These are phyloP conservation scores for Vipera latastei DNA, from an alignment of 2,797 vertebrate genomes.

Conservation along the genomic window DNA sequence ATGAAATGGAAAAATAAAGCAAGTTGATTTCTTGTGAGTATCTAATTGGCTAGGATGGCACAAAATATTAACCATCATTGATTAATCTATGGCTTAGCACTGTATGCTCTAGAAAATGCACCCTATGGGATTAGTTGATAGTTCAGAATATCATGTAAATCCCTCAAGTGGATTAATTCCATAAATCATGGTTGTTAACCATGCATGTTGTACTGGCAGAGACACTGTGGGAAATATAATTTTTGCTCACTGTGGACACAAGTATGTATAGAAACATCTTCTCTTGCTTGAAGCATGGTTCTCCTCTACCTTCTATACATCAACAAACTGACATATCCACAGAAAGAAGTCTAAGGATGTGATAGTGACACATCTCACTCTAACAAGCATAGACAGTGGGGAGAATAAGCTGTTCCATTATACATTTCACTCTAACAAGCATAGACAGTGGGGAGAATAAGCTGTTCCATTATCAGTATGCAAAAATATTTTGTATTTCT, in stretches of 20 bases:
- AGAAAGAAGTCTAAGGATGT: neutral
- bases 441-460: neutral
- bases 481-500: neutral
- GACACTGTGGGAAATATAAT: neutral
- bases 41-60: neutral
- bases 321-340: neutral
- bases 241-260: neutral
- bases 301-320: neutral
- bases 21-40: neutral
- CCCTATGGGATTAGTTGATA: neutral
- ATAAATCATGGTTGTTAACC: neutral
- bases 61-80: neutral
- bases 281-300: neutral
- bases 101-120: neutral
- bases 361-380: neutral
- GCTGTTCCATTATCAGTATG: neutral
- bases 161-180: neutral
- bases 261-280: neutral
- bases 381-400: rapidly evolving
- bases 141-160: neutral
- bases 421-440: rapidly evolving
- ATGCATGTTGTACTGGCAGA: neutral
- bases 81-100: neutral
- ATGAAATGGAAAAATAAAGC: neutral
- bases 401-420: neutral